Base-by-base conservation (phyloP, 1,140 invertebrate genomes). In the Asobara japonica region DNA sequence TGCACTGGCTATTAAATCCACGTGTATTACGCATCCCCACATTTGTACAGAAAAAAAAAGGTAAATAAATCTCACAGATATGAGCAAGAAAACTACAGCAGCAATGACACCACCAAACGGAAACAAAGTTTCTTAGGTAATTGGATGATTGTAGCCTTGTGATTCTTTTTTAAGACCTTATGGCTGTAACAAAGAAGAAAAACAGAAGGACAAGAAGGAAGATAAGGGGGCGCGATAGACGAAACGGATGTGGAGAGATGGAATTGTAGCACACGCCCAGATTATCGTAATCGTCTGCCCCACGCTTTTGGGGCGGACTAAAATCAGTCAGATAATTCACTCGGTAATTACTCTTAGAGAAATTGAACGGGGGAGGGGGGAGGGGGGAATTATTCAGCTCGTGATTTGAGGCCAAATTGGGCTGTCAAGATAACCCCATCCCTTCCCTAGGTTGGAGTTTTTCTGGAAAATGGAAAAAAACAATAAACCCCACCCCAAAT, bases 71-170 rank as follows among this genome's bases (percentile, higher is more conserved):
- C n/a, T 65, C 22, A 25, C n/a, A 56, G 6, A 56, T 6, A 27
- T 56, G 51, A 56, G 22, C 20, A 25, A 25, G 7, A 56, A n/a
- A 22, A 25, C 13, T 10, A 56, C 51, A 30, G 29, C 45, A 69
- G 29, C 48, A 51, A 30, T 60, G 48, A 36, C 51, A 69, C 45
- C n/a, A 51, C 41, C 27, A 60, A 36, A 13, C 29, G 66, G 30
- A 60, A 69, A 48, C 30, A 41, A 65, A 65, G 29, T 61, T 69
- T 31, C 11, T n/a, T 20, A 22, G 29, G 22, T 71, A 71, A 71
- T 71, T 71, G 69, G 36, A 71, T 71, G 61, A 71, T 71, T 71
- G 36, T 18, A 64, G 61, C 5, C 30, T 45, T 8, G n/a, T 62
- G 38, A 16, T 64, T 41, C 25, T 51, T 67, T 64, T 64, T 64